Conservation (phyloP, 2,888 invertebrate species). For the Dasysyrphus albostriatus region DNA sequence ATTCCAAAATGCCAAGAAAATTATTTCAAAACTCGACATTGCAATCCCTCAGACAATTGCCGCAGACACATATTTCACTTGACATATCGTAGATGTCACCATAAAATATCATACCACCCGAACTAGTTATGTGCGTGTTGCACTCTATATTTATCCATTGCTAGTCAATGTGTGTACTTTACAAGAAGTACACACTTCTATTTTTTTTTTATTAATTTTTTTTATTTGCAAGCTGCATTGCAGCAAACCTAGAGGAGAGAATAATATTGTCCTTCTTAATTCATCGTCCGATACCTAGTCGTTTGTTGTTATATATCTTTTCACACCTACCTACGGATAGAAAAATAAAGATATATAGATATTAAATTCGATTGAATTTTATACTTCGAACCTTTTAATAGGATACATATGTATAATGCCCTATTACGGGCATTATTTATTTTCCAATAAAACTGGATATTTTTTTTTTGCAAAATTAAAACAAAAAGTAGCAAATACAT, state of each 20-base stretch:
- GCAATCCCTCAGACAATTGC: slow-evolving; percentile 74
- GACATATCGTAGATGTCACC: slow-evolving; percentile 75
- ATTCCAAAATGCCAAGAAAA: slow-evolving; percentile 54
- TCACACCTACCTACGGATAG: slow-evolving; percentile 64
- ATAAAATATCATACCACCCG: slow-evolving; percentile 73
- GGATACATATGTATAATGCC: slow-evolving; percentile 1
- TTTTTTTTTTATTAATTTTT: background rate
- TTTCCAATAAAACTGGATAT: slow-evolving; percentile 24
- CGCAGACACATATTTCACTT: slow-evolving; percentile 74
- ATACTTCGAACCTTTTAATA: slow-evolving; percentile 16
- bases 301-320: slow-evolving; percentile 62
- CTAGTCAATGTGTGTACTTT: background rate
- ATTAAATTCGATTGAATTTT: slow-evolving; percentile 36
- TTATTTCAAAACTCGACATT: slow-evolving; percentile 54
- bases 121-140: slow-evolving; percentile 66
- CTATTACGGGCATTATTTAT: slow-evolving; percentile 47
- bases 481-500: slow-evolving; percentile 25
- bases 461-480: background rate
- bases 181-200: slow-evolving; percentile 39
- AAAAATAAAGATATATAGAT: background rate
- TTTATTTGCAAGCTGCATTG: slow-evolving; percentile 5
- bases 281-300: slow-evolving; percentile 61
- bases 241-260: too few species aligned
- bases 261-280: slow-evolving; percentile 54
- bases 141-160: slow-evolving; percentile 13